These are phyloP conservation scores for Drepana arcuata DNA, from an alignment of 1,140 invertebrate genomes.

Conservation along the genomic window DNA sequence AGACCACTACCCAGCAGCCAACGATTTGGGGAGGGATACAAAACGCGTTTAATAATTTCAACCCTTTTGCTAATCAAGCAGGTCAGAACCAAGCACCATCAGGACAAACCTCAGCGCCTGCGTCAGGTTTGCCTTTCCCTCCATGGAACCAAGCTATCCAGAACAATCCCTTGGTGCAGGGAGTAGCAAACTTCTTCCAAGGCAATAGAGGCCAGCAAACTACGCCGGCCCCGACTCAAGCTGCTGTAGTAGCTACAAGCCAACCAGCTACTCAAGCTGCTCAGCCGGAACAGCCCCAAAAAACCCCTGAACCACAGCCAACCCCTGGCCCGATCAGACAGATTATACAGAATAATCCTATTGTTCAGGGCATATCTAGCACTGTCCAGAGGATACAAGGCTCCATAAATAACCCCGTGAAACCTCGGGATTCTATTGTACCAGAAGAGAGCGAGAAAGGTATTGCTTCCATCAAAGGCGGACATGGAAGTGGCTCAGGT, in stretches of 20 bases:
- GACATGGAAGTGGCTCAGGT: background rate
- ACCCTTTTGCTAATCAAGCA: too few relatives aligned
- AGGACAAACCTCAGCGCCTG: too few relatives aligned
- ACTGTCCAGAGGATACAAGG: slow-evolving; percentile 40
- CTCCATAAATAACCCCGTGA: slow-evolving; percentile 25
- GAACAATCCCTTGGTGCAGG: too few relatives aligned
- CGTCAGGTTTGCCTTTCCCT: too few relatives aligned
- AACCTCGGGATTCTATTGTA: slow-evolving; percentile 37
- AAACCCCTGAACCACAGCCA: slow-evolving; percentile 2
- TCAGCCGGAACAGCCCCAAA: slow-evolving; percentile 9
- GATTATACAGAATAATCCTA: slow-evolving; percentile 44
- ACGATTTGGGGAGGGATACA: too few relatives aligned
- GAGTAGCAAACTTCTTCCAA: background rate
- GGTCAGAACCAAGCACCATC: too few relatives aligned
- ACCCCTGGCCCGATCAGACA: slow-evolving; percentile 32
- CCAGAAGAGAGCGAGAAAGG: slow-evolving; percentile 10
- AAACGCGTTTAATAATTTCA: too few relatives aligned
- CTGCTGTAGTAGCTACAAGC: too few relatives aligned
- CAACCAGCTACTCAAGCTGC: slow-evolving; percentile 1
- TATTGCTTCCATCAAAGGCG: background rate
- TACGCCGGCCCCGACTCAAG: too few relatives aligned
- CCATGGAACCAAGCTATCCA: too few relatives aligned
- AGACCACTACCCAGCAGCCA: too few relatives aligned
- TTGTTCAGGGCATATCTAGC: slow-evolving; percentile 36
- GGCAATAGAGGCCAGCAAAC: too few relatives aligned